Evolutionary conservation across 1,140 invertebrate species (phyloP).

Genomic region (Doryteuthis pealeii): DNA sequence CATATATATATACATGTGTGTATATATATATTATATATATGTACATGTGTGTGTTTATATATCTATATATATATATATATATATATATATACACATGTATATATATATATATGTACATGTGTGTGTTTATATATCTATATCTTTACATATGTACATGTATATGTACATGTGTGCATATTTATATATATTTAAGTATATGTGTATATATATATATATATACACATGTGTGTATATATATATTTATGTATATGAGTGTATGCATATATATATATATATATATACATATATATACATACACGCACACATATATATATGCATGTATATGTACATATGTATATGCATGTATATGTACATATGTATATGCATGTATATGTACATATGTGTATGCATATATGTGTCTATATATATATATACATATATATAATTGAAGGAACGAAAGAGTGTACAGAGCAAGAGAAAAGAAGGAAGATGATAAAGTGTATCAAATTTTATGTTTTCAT

Average conservation of each 20-base stretch:
- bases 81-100: not conserved
- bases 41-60: not conserved
- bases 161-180: not conserved
- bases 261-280: not conserved
- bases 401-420: too few relatives aligned
- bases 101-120: not conserved
- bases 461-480: too few relatives aligned
- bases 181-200: not conserved
- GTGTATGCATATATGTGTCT: not conserved
- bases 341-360: not conserved
- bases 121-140: not conserved
- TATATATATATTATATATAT: constrained; percentile 2
- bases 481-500: too few relatives aligned
- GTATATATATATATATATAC: not conserved
- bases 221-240: not conserved
- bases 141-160: not conserved
- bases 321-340: not conserved
- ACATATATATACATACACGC: not conserved
- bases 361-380: not conserved
- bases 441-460: too few relatives aligned
- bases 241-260: not conserved
- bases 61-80: not conserved
- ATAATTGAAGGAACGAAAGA: too few relatives aligned
- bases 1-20: not conserved
- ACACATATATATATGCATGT: not conserved